Base-by-base conservation (phyloP, 1,140 invertebrate species). In the Caenorhabditis tropicalis region DNA sequence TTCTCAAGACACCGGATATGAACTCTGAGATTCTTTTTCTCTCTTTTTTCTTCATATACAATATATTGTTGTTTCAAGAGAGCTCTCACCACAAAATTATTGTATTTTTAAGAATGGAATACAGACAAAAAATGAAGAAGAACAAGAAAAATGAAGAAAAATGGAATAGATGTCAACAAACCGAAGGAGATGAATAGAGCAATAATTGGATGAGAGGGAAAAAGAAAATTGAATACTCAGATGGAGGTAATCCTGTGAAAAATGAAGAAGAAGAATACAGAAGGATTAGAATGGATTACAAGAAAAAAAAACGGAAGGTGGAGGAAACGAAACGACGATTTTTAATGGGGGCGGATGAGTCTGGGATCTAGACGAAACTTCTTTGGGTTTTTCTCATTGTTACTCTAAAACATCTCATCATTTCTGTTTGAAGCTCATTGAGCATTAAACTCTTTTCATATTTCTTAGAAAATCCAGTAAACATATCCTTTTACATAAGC, bases 161-260 rank as follows among this genome's bases (percentile, higher is more conserved):
- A 74, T 46, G 19, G 36, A 74, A 27, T 24, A 21, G 33, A 43
- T 74, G 65, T 74, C 27, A 60, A 60, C 29, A 60, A 27, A 9
- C 33, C 58, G 3, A 27, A 4, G 3, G 36, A n/a, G 36, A 43
- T 74, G 65, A 74, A 74, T 74, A 74, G 33, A n/a, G 27, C 33
- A 24, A 19, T n/a, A 74, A 74, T 74, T 74, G 65, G 65, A 74
- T 74, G 65, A 46, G n/a, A 74, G 6, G 12, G 21, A 65, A 74
- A 74, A 74, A 16, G 27, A 43, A 15, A 74, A 43, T n/a, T 1
- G 21, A 74, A 74, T 74, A 74, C 65, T 74, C 36, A 39, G 36
- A 74, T 74, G 65, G 65, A 74, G 65, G 65, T 74, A 74, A 74
- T 74, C 65, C 65, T 15, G 4, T 74, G 65, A 24, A 74, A 43